Evolutionary conservation across 2,113 vertebrate species (phyloP).

Genomic region (Falco punctatus): DNA sequence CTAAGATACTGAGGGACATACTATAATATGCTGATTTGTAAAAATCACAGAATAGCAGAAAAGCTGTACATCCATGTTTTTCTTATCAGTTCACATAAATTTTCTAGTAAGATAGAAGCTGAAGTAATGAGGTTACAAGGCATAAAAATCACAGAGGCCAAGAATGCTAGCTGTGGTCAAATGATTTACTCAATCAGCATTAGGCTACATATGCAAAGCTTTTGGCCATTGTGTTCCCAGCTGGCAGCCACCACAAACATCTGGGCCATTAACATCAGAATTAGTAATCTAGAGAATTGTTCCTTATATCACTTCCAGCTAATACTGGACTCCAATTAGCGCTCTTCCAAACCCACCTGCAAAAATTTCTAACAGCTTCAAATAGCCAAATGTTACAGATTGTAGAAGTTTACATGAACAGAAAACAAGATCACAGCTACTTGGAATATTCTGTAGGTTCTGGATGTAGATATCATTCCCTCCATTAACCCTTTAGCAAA

Average conservation of each 20-base stretch:
- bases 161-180: constrained; percentile 68
- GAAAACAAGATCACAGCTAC: background rate
- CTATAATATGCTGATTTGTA: background rate
- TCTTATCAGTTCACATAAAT: background rate
- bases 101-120: background rate
- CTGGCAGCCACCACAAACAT: constrained; percentile 78
- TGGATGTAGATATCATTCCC: background rate
- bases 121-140: constrained; percentile 50
- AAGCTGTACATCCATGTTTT: background rate
- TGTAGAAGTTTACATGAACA: background rate
- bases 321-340: constrained; percentile 72
- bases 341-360: constrained; percentile 72
- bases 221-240: constrained; percentile 76
- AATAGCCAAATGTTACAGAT: background rate
- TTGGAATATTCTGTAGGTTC: background rate
- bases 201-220: constrained; percentile 68
- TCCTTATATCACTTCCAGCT: constrained; percentile 71
- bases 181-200: constrained; percentile 72
- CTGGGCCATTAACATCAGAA: constrained; percentile 81
- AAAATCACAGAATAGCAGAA: background rate
- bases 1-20: background rate
- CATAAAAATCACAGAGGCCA: constrained; percentile 45
- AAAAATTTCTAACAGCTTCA: constrained; percentile 55
- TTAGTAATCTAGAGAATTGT: constrained; percentile 79
- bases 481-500: background rate